Evolutionary conservation across 2,888 invertebrate species (phyloP), one percentile per base, ranked within the genome.

Genomic region (Molorchus minor): DNA sequence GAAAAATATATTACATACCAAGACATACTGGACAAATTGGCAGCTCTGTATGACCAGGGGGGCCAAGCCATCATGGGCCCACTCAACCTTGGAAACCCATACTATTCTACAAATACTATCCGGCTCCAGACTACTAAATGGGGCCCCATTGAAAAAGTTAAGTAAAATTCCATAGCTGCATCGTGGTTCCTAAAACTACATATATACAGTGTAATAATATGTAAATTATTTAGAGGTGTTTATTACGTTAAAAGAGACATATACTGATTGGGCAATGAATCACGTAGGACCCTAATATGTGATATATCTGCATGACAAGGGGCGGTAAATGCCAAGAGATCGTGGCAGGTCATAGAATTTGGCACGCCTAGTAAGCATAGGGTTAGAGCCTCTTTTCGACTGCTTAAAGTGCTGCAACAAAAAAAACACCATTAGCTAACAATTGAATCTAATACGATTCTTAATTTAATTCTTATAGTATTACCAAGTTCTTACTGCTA

Each of bases 1-100:
- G 17, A 15, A 41, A 12, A 17, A 8, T 2, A 30, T 40, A 45
- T 33, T 56, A 33, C 46, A 67, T 73, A 84, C 85, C 86, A 52
- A 97, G 81, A 78, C 97, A 98, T 8, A 98, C 97, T 1, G 98
- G 95, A 79, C 99, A 99, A 2, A 93, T 96, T 10, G 99, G 99
- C 60, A 99, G 83, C 80, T 99, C 99, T 0, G 96, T 96, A 76
- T 96, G 93, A 0, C 90, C 91, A 3, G 88, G 82, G 91, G 84
- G 29, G 80, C 75, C 13, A 75, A 80, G 1, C 91, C 93, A 78
- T 92, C 89, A 12, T 91, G 86, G 1, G 92, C 88, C 76, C 93
- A 90, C 81, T 98, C 97, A 0, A 98, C 92, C 53, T 88, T 87
- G 0, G 96, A 93, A 13, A 99, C 97, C 88, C 96, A 99, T 13